Evolutionary conservation across 2,113 vertebrate genomes (phyloP), one percentile per base, ranked within the genome.

Genomic region (Rhynchopsitta pachyrhyncha): DNA sequence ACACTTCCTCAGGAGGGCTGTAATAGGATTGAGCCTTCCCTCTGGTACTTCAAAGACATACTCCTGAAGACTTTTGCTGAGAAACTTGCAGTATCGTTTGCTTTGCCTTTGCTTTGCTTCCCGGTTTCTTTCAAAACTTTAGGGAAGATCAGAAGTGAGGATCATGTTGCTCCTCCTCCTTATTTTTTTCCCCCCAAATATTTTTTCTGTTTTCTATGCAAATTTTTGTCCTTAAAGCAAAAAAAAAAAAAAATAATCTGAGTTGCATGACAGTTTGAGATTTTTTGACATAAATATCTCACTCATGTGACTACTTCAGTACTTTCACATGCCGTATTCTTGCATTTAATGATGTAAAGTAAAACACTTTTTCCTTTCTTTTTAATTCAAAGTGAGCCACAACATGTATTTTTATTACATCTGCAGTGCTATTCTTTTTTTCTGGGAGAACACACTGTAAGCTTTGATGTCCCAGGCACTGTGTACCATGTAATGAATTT

Each of bases 21-120:
- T 96, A 94, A 95, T 92, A 92, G 90, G 96, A 95, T 96, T 94
- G 93, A 92, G 86, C 73, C 89, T 93, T 96, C 90, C 93, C 81
- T 0, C 0, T 76, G 84, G 93, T 89, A 94, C 92, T 94, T 96
- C 91, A 95, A 93, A 97, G 95, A 86, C 64, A 33, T 53, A 44
- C 73, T 88, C 69, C 82, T 80, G 27, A 88, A 78, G 93, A 75
- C 52, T 90, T 95, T 62, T 92, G 49, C 69, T 55, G 91, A 69
- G 39, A 90, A 93, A 90, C 64, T 90, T 77, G 69, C 1, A 31
- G 35, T 86, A 49, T 60, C 33, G 2, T 70, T 90, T 90, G 86
- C 52, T 93, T 92, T 96, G 57, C 66, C 50, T 92, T 90, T 92
- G 73, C 80, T 87, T 89, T 85, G 42, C 67, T 90, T 89, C 78